Evolutionary conservation across 2,888 invertebrate genomes (phyloP), one percentile per base, ranked within the genome.

Genomic region (Apamea monoglypha): DNA sequence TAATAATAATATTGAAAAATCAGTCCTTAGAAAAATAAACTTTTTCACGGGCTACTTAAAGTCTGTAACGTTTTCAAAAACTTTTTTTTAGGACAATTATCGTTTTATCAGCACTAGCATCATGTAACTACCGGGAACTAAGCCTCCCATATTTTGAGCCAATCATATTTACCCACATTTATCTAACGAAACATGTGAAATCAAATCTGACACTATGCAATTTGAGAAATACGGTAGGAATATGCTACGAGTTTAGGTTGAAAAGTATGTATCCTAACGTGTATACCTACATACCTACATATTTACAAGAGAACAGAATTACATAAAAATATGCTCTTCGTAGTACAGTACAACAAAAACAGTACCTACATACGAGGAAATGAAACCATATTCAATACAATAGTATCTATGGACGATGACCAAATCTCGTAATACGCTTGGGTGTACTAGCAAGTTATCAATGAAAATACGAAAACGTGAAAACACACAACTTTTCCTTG

Each of bases 391-490:
- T 81, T 74, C 69, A 77, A 76, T 77, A 67, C 50, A 63, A n/a
- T n/a, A 74, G 68, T 63, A 56, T 56, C 59, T 16, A 76, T 25
- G 29, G 36, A 81, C 70, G 59, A 77, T 74, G 47, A 47, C 64
- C 64, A 78, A 82, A 78, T 82, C 76, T 73, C 74, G 47, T 78
- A 87, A 79, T 78, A 82, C 66, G 63, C 75, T 74, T 18, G 63
- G 64, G 67, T 44, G 53, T 67, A 83, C 68, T 74, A 76, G 36
- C 32, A 59, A 78, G 64, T 53, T 80, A 79, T 68, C 74, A 56
- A 66, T 66, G 36, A 86, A 85, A 53, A 77, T 81, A 61, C 44
- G 44, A 40, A 40, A 40, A 40, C 40, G 40, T 40, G 53, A 66
- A 66, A 59, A 67, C 12, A 21, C 25, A 47, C 44, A 32, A 53